Evolutionary conservation across 2,113 vertebrate genomes (phyloP), one percentile per base, ranked within the genome.

Genomic region (Diadophis punctatus): DNA sequence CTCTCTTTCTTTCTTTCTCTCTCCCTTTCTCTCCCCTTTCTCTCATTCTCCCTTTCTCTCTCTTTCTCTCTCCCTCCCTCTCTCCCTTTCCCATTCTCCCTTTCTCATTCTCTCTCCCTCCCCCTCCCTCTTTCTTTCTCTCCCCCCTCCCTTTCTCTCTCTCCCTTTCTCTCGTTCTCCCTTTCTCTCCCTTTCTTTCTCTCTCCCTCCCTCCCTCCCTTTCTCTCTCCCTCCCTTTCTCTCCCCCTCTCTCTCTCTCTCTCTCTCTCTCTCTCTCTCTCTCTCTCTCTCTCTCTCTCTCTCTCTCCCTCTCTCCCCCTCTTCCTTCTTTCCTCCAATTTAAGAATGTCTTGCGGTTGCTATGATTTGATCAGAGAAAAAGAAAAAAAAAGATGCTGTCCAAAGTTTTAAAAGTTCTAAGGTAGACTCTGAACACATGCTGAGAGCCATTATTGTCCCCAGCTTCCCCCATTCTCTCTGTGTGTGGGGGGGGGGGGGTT

Each of bases 261-360:
- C 11, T 1, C 11, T 16, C 0, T 52, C 3, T 16, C 1, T 16
- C 20, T 8, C 22, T 1, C 6, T 3, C 23, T 3, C 2, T 27
- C 8, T 9, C 3, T 60, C 2, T 8, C 56, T 3, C 1, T 6
- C 18, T 1, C 4, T 55, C 53, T 30, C 10, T 12, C 3, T 1
- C 3, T 4, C 58, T 4, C 3, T 27, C 9, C 3, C 27, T 1
- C 11, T 16, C 1, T 7, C 30, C 1, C 12, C 0, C 0, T 16
- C 30, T 68, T 6, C 12, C 30, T 68, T 14, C 11, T n/a, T 68
- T n/a, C 60, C 60, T 68, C 30, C 14, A n/a, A 18, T 39, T 80
- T 80, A 39, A 39, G 34, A 39, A 39, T 39, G 34, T 80, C 68
- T 80, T 39, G 68, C 0, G 7, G 34, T 80, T 80, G 68, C 68